Evolutionary conservation across 2,888 invertebrate genomes (phyloP), one percentile per base, ranked within the genome.

Genomic region (Scrobipalpa atriplicella): DNA sequence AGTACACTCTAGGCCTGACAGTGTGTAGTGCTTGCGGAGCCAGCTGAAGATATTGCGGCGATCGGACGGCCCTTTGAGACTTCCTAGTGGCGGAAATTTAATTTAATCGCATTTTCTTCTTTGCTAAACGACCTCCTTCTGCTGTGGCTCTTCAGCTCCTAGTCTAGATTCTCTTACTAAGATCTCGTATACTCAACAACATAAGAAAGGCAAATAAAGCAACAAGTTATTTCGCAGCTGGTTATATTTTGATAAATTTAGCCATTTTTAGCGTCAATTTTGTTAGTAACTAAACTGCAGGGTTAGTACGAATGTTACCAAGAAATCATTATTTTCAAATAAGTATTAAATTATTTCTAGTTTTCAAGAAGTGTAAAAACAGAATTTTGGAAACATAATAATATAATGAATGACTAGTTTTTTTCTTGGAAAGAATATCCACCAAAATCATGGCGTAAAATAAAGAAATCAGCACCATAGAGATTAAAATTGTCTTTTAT

Each of bases 71-170:
- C 89, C 89, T 90, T 91, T 90, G 90, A 90, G 87, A 86, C 83
- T 83, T 87, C 81, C 82, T 79, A 75, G 82, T 77, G 73, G 76
- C 83, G 89, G 87, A 90, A 87, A 88, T 90, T 90, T 88, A 89
- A 90, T 90, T 90, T 90, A 87, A 90, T 90, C 87, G 85, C 81
- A 84, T 87, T 89, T 87, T 88, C 86, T 87, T 80, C 80, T 86
- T 84, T 84, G 77, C 79, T 83, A 83, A 86, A 82, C 83, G 82
- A 83, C 77, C 82, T 79, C 79, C 80, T 81, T 80, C 54, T 72
- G 70, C 75, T 74, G 76, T 77, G 18, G 36, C 38, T 65, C 38
- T 60, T 36, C 54, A 39, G 18, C 38, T 61, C 16, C 39, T 16
- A 38, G 36, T 61, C 10, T 52, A 52, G 18, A 18, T 52, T 52